These are phyloP conservation scores for Candidula unifasciata DNA, from an alignment of 2,888 invertebrate species.

Conservation along the genomic window DNA sequence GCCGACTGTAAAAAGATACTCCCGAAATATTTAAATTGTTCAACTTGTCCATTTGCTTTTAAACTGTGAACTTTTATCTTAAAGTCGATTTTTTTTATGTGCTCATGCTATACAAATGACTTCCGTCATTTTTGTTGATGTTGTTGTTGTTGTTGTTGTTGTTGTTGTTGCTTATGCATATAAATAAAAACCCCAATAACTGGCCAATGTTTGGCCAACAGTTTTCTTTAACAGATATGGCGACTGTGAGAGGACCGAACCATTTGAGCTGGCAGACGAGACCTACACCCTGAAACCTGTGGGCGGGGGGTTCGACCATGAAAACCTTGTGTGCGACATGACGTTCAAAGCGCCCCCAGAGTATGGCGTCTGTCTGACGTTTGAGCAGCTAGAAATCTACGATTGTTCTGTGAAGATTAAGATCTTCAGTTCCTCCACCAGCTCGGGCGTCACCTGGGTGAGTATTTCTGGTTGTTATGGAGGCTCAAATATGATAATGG, in stretches of 20 bases:
- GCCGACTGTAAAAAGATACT: too few relatives aligned
- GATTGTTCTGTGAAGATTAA: constrained; percentile 58
- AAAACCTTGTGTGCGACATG: constrained; percentile 61
- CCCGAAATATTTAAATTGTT: too few relatives aligned
- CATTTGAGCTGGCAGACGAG: constrained; percentile 55
- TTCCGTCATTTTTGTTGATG: background rate
- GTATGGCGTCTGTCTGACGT: constrained; percentile 63
- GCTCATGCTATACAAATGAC: background rate
- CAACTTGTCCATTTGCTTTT: too few relatives aligned
- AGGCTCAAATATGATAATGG: too few relatives aligned
- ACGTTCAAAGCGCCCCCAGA: constrained; percentile 61
- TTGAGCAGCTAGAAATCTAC: constrained; percentile 57
- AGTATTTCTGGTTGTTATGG: background rate
- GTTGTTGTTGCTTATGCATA: too few relatives aligned
- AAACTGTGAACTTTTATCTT: too few relatives aligned
- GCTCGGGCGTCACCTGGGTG: constrained; percentile 44
- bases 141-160: constrained; percentile 17
- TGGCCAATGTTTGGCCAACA: background rate
- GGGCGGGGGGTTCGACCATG: constrained; percentile 59
- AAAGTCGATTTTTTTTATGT: too few relatives aligned
- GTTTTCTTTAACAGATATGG: constrained; percentile 59
- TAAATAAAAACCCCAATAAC: too few relatives aligned
- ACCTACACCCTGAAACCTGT: constrained; percentile 51
- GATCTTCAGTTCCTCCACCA: constrained; percentile 55
- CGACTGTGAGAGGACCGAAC: constrained; percentile 46